Evolutionary conservation across 2,888 invertebrate genomes (phyloP), one percentile per base, ranked within the genome.

Genomic region (Erpobdella octoculata): DNA sequence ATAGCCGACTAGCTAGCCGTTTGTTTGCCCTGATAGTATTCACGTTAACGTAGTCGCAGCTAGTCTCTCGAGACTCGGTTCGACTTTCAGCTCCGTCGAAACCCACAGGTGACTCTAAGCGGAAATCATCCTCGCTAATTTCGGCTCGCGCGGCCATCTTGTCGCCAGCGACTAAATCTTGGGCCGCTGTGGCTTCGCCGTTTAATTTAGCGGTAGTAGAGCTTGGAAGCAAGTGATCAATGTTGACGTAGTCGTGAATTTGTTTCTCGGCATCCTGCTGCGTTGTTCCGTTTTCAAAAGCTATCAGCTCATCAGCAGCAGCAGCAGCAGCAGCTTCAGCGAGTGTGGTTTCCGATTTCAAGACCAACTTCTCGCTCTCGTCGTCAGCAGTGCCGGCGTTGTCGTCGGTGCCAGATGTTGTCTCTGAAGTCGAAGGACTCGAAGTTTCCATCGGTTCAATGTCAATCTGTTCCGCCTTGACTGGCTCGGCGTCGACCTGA

Each of bases 201-300:
- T 58, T 58, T 8, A 58, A 58, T 5, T 8, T 8, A 58, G 58
- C 18, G n/a, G n/a, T n/a, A n/a, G n/a, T n/a, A n/a, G n/a, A n/a
- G n/a, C n/a, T n/a, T n/a, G n/a, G 65, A 4, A 41, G 38, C 8
- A 69, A 53, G n/a, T 69, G 53, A 35, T 15, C 33, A 15, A 69
- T 48, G 36, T 69, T 69, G 36, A 69, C 69, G 58, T 69, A 69
- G 15, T 69, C 69, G 58, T 69, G 69, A 15, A 36, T 35, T 31
- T 31, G n/a, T 8, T 15, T 62, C 62, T 35, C 33, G 25, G 31
- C 8, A 12, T 41, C n/a, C 31, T 62, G 62, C 3, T 9, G 5
- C n/a, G 53, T n/a, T n/a, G n/a, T n/a, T n/a, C n/a, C n/a, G n/a
- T n/a, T n/a, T n/a, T n/a, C n/a, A n/a, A n/a, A n/a, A n/a, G 6